Base-by-base conservation (phyloP, 2,113 vertebrate genomes). In the Alaudala cheleensis region DNA sequence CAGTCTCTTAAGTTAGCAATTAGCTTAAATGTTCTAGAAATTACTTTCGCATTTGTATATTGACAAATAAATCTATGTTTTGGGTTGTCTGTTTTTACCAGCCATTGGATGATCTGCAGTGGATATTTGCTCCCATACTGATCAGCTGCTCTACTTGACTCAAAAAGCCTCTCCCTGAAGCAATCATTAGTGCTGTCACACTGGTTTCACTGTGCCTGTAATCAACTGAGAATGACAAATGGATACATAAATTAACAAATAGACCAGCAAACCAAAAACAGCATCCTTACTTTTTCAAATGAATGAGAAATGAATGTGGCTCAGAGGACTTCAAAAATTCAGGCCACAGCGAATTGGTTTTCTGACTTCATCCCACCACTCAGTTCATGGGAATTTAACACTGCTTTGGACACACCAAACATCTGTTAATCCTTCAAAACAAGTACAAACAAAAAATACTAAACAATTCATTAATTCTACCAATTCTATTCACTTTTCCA, bases 171-270 rank as follows among this genome's bases (percentile, higher is more conserved):
- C 98, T 98, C 44, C 98, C 99, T 57, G 99, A 98, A 69, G 99
- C 98, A 86, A 98, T 98, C 99, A 99, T 99, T 93, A 99, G 96
- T 33, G 99, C 94, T 13, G 99, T 99, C 5, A 95, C 98, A 17
- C 98, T 98, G 20, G 98, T 99, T 92, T 99, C 98, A 83, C 98
- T 99, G 96, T 99, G 99, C 39, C 97, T 98, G 79, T 99, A 99
- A 97, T 99, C 99, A 97, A 99, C 99, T 99, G 85, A 90, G 44
- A 95, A 65, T 72, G 51, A 40, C 18, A 91, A 44, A 44, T 8
- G 42, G 40, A 66, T 6, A 16, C 47, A 69, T 11, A 88, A 34
- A 60, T 3, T 49, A 47, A 62, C 3, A n/a, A 49, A 51, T 17
- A 50, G 47, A 64, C 22, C 12, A 69, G 49, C 21, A 80, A 70